A percentile compares a stretch with the other conserved stretches of the same genome.
Evolutionary conservation across 2,113 vertebrate genomes (phyloP).

Genomic region (Ctenomys sociabilis): DNA sequence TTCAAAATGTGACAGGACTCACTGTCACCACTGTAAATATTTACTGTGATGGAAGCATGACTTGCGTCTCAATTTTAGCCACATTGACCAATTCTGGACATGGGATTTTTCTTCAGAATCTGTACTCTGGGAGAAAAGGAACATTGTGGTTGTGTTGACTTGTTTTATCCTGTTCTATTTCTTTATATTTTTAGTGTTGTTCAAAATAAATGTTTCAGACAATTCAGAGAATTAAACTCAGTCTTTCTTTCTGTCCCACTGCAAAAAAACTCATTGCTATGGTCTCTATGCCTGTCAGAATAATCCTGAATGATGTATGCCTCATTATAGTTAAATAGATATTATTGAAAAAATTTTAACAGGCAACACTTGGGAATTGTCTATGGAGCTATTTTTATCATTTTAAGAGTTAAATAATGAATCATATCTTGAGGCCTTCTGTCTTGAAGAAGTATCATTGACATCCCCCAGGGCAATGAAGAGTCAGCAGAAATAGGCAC

Average conservation of each 20-base stretch:
- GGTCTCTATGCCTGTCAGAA: background rate
- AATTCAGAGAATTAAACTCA: background rate
- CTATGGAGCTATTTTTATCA: background rate
- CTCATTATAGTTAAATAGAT: background rate
- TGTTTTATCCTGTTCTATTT: slow-evolving; percentile 29
- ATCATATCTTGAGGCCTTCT: background rate
- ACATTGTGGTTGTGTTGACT: background rate
- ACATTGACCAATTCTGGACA: too few relatives aligned
- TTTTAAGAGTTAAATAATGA: slow-evolving; percentile 37
- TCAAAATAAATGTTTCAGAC: slow-evolving; percentile 63
- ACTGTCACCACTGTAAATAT: too few relatives aligned
- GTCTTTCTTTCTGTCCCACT: background rate
- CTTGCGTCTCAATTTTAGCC: too few relatives aligned
- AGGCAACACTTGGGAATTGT: background rate
- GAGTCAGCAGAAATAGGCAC: background rate
- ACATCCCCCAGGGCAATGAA: background rate
- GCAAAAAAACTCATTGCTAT: background rate
- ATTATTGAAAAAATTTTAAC: background rate
- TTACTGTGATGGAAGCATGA: too few relatives aligned
- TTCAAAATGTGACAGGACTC: too few relatives aligned
- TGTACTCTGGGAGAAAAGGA: background rate
- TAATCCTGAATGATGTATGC: background rate
- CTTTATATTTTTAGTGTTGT: slow-evolving; percentile 33
- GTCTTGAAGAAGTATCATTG: background rate
- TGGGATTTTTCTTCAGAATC: background rate